Evolutionary conservation across 2,888 invertebrate genomes (phyloP).

Genomic region (Melieria crassipennis): DNA sequence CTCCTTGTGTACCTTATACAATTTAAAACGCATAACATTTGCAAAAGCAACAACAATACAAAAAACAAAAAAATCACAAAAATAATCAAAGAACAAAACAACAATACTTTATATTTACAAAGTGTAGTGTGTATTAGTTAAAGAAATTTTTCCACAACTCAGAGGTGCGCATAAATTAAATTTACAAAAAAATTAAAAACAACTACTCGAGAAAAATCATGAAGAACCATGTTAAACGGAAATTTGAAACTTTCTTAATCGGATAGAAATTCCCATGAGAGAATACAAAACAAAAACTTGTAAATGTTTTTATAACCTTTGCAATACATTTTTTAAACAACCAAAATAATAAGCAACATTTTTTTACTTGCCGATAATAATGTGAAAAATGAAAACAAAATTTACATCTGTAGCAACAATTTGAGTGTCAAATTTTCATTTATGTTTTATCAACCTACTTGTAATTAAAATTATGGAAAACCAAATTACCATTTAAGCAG

Average conservation of each 20-base stretch:
- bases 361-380: slow-evolving; percentile 23
- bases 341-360: not conserved
- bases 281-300: not conserved
- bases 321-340: slow-evolving; percentile 32
- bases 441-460: too few relatives aligned
- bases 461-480: too few relatives aligned
- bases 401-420: too few relatives aligned
- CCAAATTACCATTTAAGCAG: too few relatives aligned
- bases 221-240: too few relatives aligned
- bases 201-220: too few relatives aligned
- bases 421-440: slow-evolving; percentile 31
- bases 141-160: not conserved
- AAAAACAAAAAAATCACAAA: not conserved
- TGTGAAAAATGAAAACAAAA: not conserved
- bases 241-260: too few relatives aligned
- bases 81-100: not conserved
- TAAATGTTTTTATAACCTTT: slow-evolving; percentile 34
- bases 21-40: slow-evolving; percentile 13
- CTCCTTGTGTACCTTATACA: slow-evolving; percentile 59
- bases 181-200: slow-evolving; percentile 20
- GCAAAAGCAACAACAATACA: not conserved
- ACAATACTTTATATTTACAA: not conserved
- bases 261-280: too few relatives aligned
- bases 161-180: slow-evolving; percentile 32
- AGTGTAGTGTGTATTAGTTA: not conserved